Percentiles rank a stretch among this genome's conserved stretches.
Evolutionary conservation across 2,113 vertebrate genomes (phyloP).

Genomic region (Heteronetta atricapilla): DNA sequence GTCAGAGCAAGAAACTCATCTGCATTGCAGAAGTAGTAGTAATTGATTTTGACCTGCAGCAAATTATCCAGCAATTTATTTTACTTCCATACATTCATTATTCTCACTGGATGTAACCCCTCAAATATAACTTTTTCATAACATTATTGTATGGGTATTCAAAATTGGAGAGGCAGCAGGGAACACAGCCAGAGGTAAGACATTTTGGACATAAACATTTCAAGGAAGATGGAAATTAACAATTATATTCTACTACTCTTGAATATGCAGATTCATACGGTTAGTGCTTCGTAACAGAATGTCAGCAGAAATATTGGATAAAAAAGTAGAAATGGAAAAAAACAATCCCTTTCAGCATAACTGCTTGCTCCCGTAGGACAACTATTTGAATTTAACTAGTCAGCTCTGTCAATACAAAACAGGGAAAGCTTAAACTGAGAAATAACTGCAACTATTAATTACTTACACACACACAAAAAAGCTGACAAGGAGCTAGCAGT

Average conservation of each 20-base stretch:
- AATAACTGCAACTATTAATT: background rate
- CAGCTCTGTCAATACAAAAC: background rate
- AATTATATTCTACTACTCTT: background rate
- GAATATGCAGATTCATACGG: background rate
- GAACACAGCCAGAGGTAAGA: background rate
- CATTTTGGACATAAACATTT: background rate
- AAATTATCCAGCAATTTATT: background rate
- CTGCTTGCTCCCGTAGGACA: background rate
- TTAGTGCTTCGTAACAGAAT: background rate
- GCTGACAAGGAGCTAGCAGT: background rate
- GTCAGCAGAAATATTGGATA: background rate
- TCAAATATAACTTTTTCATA: background rate
- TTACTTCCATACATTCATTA: background rate
- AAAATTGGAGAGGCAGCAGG: background rate
- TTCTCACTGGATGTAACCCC: background rate
- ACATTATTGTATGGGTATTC: background rate
- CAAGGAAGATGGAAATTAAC: background rate
- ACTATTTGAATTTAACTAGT: background rate
- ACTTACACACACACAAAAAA: background rate
- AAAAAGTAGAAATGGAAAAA: background rate
- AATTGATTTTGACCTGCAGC: background rate
- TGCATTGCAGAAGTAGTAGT: background rate
- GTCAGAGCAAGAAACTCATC: background rate
- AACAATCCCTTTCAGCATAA: background rate
- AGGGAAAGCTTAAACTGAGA: background rate